Percentiles rank a stretch among this genome's conserved stretches.
Evolutionary conservation across 1,140 invertebrate species (phyloP).

Genomic region (Schlechtendalia chinensis): DNA sequence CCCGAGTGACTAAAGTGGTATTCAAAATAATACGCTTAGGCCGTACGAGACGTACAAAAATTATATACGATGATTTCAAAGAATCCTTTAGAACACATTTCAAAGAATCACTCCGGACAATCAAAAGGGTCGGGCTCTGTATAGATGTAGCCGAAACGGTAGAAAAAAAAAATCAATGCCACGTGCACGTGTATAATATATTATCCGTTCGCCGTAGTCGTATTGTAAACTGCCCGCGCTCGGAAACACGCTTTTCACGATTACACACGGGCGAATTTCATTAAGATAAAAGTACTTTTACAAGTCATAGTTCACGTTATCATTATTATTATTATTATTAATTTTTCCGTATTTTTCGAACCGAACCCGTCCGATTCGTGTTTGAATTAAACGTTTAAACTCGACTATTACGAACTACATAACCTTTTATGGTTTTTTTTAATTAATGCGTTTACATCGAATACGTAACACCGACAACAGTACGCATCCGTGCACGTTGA

Average conservation of each 20-base stretch:
- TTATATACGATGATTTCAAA: constrained; percentile 29
- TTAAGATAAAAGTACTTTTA: constrained; percentile 31
- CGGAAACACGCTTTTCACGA: constrained; percentile 7
- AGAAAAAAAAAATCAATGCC: constrained; percentile 11
- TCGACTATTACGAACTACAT: too few relatives aligned
- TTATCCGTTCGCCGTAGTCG: neutral
- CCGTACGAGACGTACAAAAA: neutral
- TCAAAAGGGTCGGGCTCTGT: neutral
- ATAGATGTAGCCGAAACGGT: too few relatives aligned
- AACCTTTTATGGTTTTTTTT: too few relatives aligned
- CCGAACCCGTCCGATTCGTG: too few relatives aligned
- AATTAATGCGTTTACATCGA: too few relatives aligned
- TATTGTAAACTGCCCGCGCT: constrained; percentile 10
- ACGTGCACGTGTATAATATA: constrained; percentile 16
- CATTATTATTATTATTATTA: too few relatives aligned
- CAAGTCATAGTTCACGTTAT: constrained; percentile 39
- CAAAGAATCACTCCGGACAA: constrained; percentile 1
- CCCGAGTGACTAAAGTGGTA: neutral
- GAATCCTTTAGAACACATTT: too few relatives aligned
- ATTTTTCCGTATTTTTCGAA: too few relatives aligned
- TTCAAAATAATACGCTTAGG: neutral
- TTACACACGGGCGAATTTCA: constrained; percentile 22
- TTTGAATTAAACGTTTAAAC: too few relatives aligned
- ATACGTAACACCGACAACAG: too few relatives aligned
- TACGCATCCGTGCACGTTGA: too few relatives aligned